These are phyloP conservation scores for Cerceris ruficornis DNA, from an alignment of 2,888 invertebrate species.

Conservation along the genomic window DNA sequence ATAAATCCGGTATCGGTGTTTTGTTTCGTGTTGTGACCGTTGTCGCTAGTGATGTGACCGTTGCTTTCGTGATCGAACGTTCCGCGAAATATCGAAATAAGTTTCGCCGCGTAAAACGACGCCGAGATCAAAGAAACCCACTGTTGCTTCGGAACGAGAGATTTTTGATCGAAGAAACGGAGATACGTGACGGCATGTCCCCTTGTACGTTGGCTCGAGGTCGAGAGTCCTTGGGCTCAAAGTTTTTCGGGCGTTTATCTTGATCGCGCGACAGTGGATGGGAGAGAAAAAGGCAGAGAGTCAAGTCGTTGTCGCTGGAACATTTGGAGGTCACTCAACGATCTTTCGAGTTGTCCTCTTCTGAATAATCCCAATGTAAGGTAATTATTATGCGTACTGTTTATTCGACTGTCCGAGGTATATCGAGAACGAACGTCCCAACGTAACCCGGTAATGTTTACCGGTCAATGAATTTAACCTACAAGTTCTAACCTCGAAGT, in stretches of 20 bases:
- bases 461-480: too few relatives aligned
- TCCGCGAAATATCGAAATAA: neutral
- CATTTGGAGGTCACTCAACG: conserved; percentile 24
- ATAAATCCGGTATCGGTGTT: neutral
- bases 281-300: conserved; percentile 13
- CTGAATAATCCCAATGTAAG: conserved; percentile 19
- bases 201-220: conserved; percentile 29
- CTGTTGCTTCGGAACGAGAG: conserved; percentile 12
- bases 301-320: conserved; percentile 15
- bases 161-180: conserved; percentile 34
- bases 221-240: conserved; percentile 49
- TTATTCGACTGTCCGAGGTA: conserved; percentile 32
- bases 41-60: neutral
- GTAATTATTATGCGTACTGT: conserved; percentile 20
- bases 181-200: conserved; percentile 54
- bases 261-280: conserved; percentile 52
- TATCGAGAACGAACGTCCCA: conserved; percentile 14
- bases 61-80: conserved; percentile 15
- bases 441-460: too few relatives aligned
- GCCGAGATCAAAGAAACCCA: neutral
- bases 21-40: neutral
- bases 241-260: conserved; percentile 61
- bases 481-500: too few relatives aligned
- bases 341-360: neutral
- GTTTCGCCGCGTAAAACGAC: conserved; percentile 12